phyloP scores from a whole-genome alignment of 2,113 vertebrate genomes.

The Vicugna pacos region DNA sequence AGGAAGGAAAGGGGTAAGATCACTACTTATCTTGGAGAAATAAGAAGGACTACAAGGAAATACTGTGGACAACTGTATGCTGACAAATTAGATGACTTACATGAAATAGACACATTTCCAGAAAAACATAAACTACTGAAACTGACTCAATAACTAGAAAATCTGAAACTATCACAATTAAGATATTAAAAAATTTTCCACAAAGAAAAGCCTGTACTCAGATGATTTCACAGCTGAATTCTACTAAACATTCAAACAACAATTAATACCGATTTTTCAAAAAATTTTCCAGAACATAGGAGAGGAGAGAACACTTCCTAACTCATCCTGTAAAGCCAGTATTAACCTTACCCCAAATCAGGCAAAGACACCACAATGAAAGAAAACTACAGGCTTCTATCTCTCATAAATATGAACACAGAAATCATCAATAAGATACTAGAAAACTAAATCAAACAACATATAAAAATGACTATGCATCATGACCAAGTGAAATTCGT shows the following conservation, averaged over 20 bases:
- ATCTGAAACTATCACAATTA: not conserved
- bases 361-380: not conserved
- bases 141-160: not conserved
- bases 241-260: not conserved
- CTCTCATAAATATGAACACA: not conserved
- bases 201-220: not conserved
- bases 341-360: not conserved
- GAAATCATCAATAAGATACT: not conserved
- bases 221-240: not conserved
- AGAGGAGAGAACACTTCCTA: not conserved
- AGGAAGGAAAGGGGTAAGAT: not conserved
- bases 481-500: not conserved
- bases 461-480: not conserved
- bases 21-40: not conserved
- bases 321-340: not conserved
- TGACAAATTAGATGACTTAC: not conserved
- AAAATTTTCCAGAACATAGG: not conserved
- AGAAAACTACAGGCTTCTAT: not conserved
- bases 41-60: not conserved
- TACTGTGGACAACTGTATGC: not conserved
- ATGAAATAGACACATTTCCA: not conserved
- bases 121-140: not conserved
- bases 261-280: not conserved
- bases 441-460: not conserved
- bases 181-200: not conserved